A percentile compares a stretch with the other conserved stretches of the same genome.
These are phyloP conservation scores for Andrena bicolor DNA, from an alignment of 2,888 invertebrate genomes.

Conservation along the genomic window DNA sequence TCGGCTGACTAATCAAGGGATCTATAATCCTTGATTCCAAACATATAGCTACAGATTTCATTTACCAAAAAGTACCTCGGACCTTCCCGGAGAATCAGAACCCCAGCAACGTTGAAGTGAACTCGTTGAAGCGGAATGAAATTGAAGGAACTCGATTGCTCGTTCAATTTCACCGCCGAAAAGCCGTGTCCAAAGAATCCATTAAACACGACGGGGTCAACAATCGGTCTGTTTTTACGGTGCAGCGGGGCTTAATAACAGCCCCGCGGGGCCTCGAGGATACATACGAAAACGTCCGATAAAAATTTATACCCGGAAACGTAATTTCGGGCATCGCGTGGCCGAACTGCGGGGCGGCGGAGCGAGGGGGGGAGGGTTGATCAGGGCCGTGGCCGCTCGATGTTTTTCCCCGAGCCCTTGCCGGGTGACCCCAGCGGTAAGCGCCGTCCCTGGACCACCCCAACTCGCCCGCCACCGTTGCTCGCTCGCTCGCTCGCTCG, in stretches of 20 bases:
- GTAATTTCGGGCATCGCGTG: conserved; percentile 22
- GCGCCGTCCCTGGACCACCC: conserved; percentile 71
- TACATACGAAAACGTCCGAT: conserved; percentile 18
- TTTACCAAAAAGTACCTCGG: too few relatives aligned
- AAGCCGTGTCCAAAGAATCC: conserved; percentile 4
- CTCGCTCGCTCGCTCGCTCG: conserved; percentile 59
- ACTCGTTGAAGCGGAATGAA: too few relatives aligned
- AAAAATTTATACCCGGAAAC: conserved; percentile 25
- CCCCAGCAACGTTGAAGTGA: too few relatives aligned
- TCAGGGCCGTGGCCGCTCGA: conserved; percentile 63
- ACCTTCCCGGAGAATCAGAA: too few relatives aligned
- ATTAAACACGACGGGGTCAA: conserved; percentile 19
- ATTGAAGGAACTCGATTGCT: background rate
- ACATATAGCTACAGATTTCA: too few relatives aligned
- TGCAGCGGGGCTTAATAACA: conserved; percentile 26
- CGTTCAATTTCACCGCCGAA: conserved; percentile 6
- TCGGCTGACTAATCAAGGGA: too few relatives aligned
- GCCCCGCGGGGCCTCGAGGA: conserved; percentile 7
- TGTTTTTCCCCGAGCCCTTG: conserved; percentile 67
- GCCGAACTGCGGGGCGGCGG: background rate
- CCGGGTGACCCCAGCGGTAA: conserved; percentile 66
- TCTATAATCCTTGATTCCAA: too few relatives aligned
- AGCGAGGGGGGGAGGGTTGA: conserved; percentile 1
- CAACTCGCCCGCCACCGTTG: conserved; percentile 58
- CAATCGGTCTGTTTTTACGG: conserved; percentile 11